Conservation (phyloP, 2,113 vertebrate species). For the Larimichthys polyactis region DNA sequence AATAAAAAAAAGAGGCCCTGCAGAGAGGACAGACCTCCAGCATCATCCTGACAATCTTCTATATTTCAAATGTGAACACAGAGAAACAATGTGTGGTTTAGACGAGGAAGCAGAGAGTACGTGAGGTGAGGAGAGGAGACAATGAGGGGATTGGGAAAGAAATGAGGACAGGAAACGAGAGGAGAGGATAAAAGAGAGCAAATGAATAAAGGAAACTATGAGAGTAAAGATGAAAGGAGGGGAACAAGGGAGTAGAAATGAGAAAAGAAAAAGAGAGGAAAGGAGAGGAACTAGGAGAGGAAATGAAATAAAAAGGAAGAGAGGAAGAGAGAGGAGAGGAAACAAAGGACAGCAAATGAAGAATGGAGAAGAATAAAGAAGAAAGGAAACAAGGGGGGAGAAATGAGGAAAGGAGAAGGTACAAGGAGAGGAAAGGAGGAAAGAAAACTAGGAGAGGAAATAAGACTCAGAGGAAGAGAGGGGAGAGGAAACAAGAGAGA, state of each 20-base stretch:
- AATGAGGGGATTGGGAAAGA: too few species aligned
- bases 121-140: neutral
- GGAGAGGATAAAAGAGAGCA: neutral
- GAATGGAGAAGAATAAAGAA: too few species aligned
- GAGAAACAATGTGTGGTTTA: too few species aligned
- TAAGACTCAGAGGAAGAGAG: too few species aligned
- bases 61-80: neutral
- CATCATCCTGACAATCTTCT: slow-evolving; percentile 3
- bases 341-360: too few species aligned
- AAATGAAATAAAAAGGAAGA: neutral
- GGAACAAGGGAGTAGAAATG: neutral
- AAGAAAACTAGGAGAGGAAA: neutral
- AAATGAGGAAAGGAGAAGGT: too few species aligned
- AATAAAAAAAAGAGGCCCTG: neutral
- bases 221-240: neutral
- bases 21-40: neutral
- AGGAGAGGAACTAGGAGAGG: neutral
- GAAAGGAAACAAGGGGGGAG: too few species aligned
- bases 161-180: too few species aligned
- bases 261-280: too few species aligned
- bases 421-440: too few species aligned
- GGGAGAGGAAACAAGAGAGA: too few species aligned
- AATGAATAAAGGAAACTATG: too few species aligned
- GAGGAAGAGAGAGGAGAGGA: neutral
- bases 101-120: neutral